Evolutionary conservation across 2,113 vertebrate genomes (phyloP).

Genomic region (Spheniscus mendiculus): DNA sequence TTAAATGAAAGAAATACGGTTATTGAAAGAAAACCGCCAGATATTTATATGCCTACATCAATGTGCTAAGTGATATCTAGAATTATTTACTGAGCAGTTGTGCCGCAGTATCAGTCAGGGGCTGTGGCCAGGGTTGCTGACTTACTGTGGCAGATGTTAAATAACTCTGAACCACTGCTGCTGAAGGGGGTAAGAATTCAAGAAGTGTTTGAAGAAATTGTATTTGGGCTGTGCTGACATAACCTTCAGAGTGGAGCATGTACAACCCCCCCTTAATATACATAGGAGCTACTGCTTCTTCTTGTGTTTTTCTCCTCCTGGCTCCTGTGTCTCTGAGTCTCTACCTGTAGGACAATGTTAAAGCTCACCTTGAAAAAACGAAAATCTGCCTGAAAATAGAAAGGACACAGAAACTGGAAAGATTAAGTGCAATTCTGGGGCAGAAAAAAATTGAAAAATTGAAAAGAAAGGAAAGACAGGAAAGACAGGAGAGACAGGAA

Average conservation of each 20-base stretch:
- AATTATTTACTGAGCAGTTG: neutral
- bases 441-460: neutral
- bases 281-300: neutral
- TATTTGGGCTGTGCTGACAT: neutral
- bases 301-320: neutral
- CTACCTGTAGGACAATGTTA: neutral
- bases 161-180: neutral
- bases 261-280: accelerated
- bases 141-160: neutral
- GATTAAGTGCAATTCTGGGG: neutral
- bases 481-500: too few species aligned
- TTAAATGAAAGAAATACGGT: neutral
- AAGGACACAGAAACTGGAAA: neutral
- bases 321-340: neutral
- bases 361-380: neutral
- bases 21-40: neutral
- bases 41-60: neutral
- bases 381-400: neutral
- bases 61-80: neutral
- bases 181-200: neutral
- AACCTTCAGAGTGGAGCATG: neutral
- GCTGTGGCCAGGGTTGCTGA: neutral
- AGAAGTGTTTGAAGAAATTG: neutral
- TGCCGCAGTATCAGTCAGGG: neutral
- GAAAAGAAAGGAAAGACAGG: neutral